These are phyloP conservation scores for Mystacornis crossleyi DNA, from an alignment of 2,113 vertebrate genomes.

Conservation along the genomic window DNA sequence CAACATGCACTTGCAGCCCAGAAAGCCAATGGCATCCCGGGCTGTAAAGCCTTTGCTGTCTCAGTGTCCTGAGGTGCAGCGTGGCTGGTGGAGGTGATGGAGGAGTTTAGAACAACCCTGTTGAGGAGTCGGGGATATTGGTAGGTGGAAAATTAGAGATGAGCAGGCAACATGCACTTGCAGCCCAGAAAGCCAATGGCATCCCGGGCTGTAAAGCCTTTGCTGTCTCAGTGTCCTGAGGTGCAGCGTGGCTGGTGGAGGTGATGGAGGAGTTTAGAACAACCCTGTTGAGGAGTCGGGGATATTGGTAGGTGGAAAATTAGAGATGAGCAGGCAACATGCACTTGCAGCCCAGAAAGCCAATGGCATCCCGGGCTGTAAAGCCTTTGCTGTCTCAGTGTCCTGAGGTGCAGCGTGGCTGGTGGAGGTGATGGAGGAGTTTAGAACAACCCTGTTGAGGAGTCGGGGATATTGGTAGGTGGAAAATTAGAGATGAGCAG, in stretches of 20 bases:
- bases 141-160: not conserved
- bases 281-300: not conserved
- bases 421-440: not conserved
- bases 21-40: not conserved
- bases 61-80: not conserved
- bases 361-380: not conserved
- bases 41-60: not conserved
- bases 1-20: not conserved
- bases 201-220: not conserved
- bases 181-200: not conserved
- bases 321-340: not conserved
- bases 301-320: not conserved
- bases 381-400: not conserved
- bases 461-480: not conserved
- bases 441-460: not conserved
- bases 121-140: not conserved
- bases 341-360: not conserved
- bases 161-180: not conserved
- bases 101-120: not conserved
- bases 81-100: not conserved
- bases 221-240: not conserved
- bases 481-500: not conserved
- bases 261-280: not conserved
- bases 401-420: too few relatives aligned
- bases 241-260: too few relatives aligned